Base-by-base conservation (phyloP, 1,140 invertebrate species). In the Penaeus japonicus region DNA sequence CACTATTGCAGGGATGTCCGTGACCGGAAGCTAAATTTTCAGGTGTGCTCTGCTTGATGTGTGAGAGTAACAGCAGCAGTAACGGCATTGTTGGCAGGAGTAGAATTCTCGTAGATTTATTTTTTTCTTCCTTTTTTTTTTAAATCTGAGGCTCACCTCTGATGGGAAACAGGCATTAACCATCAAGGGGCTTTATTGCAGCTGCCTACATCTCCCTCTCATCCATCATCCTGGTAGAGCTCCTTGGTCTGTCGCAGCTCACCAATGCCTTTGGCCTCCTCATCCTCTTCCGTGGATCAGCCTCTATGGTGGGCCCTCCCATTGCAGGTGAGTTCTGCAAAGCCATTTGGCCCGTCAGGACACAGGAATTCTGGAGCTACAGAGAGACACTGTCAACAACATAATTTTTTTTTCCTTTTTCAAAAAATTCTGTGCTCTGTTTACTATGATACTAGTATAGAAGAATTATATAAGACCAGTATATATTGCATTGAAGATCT, bases 141-240 rank as follows among this genome's bases (percentile, higher is more conserved):
- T 47, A 12, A 12, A 47, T 47, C 47, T 47, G 47, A 47, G 47
- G 47, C 47, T 7, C 47, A 47, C 47, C 47, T 47, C 0, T 7
- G 47, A 47, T 27, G 70, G 70, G 27, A 27, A 73, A 54, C 22
- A 47, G 47, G 80, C 62, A 84, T 81, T 88, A 88, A 88, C 80
- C 47, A 59, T 30, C 75, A 57, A 87, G 85, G 89, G 89, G 89
- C 84, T 86, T 79, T 85, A 75, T 90, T 90, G 53, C 90, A 91
- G 97, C 98, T 90, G 98, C 98, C 53, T 99, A 99, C 93, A 98
- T 99, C 91, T 99, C 98, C 0, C 93, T 99, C 62, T 99, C 98
- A 55, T 99, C 98, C 27, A 99, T 99, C 92, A 98, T 99, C 91
- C 94, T 99, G 77, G 98, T 99, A 90, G 98, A 99, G 92, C 93